phyloP scores from a whole-genome alignment of 2,113 vertebrate genomes.

The Delphinapterus leucas region DNA sequence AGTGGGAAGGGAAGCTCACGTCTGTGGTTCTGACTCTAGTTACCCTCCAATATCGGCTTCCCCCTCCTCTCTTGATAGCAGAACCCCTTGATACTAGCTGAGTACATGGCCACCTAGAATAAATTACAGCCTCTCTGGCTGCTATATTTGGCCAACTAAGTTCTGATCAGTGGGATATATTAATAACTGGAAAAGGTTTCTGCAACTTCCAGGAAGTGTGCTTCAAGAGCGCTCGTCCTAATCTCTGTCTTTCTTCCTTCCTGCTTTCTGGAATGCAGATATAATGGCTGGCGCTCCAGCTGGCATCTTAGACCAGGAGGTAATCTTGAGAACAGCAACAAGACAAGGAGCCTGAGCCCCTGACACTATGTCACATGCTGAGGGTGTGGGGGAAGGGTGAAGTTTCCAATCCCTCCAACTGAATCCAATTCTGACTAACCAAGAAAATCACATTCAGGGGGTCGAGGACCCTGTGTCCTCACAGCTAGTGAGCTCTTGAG shows the following conservation, averaged over 20 bases:
- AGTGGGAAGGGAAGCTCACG: not conserved
- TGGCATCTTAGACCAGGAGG: not conserved
- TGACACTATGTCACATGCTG: not conserved
- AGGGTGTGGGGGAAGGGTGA: not conserved
- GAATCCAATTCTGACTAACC: not conserved
- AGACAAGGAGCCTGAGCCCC: not conserved
- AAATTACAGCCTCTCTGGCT: not conserved
- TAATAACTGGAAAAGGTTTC: not conserved
- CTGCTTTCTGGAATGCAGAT: not conserved
- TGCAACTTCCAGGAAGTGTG: not conserved
- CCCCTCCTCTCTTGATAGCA: not conserved
- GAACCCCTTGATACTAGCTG: not conserved
- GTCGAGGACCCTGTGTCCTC: rapidly evolving
- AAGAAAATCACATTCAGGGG: not conserved
- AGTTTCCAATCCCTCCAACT: not conserved
- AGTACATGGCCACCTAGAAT: not conserved
- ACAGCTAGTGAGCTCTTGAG: not conserved
- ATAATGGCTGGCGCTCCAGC: not conserved
- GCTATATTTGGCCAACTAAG: not conserved
- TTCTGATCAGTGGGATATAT: not conserved
- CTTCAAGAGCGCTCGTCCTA: not conserved
- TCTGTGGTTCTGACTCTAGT: not conserved
- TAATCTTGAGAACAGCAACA: not conserved
- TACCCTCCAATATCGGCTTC: too few relatives aligned
- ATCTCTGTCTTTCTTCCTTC: not conserved